phyloP scores from a whole-genome alignment of 2,797 vertebrate species.

The Gallinago nigripennis region DNA sequence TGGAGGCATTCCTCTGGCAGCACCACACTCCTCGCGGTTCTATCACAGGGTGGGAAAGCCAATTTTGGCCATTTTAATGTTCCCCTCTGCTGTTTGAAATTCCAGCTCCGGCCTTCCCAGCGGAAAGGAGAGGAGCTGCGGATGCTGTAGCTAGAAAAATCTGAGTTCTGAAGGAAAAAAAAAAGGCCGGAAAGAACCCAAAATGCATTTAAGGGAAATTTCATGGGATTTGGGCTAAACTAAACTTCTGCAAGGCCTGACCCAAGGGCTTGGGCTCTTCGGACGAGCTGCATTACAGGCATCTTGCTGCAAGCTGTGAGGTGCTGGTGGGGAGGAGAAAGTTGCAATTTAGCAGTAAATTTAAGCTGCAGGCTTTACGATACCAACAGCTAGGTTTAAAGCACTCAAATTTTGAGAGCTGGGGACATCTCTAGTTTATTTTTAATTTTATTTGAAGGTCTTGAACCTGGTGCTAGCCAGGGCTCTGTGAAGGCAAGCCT shows the following conservation, averaged over 20 bases:
- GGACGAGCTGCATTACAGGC: accelerated
- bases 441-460: not conserved
- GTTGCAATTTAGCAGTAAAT: not conserved
- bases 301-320: not conserved
- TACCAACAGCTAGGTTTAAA: not conserved
- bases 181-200: not conserved
- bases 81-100: not conserved
- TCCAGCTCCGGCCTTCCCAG: not conserved
- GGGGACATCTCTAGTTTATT: not conserved
- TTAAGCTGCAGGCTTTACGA: not conserved
- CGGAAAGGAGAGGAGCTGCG: not conserved
- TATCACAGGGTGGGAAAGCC: not conserved
- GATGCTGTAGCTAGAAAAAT: not conserved
- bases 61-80: not conserved
- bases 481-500: not conserved
- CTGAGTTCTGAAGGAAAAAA: not conserved
- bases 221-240: not conserved
- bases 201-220: not conserved
- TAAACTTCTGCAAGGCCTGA: not conserved
- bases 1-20: not conserved
- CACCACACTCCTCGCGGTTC: accelerated
- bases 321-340: accelerated
- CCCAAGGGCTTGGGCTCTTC: not conserved
- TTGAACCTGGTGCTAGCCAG: accelerated
- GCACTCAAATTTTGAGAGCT: not conserved